Base-by-base conservation (phyloP, 1,140 invertebrate species). In the Microplitis demolitor region DNA sequence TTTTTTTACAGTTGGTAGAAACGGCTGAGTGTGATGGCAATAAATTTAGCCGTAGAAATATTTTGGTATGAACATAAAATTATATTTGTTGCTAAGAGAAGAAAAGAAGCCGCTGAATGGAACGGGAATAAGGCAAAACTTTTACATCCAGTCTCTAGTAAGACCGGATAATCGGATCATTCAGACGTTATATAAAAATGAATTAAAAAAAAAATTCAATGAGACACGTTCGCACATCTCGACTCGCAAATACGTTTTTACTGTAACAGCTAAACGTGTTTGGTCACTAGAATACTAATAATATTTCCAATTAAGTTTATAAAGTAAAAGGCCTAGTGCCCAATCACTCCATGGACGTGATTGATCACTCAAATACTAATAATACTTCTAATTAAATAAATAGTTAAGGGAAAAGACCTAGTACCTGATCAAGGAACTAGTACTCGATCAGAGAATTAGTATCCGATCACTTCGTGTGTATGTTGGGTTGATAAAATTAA, bases 111-210 rank as follows among this genome's bases (percentile, higher is more conserved):
- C 39, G 11, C 6, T 45, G 39, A 45, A 45, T 8, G 11, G 39
- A 11, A 45, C 1, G 39, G 6, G 39, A 45, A 45, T 11, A n/a
- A 11, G 79, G 79, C 79, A 73, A 82, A 83, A 83, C 78, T 82
- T 83, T 79, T 78, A 4, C 82, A 39, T 56, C 74, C 45, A 5
- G 75, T 76, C 74, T 76, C 69, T 79, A 34, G 72, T 80, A 82
- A 82, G 77, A 79, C 79, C 76, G 71, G 78, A 76, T 82, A 81
- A 83, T 81, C 80, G 73, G 77, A 84, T 84, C 77, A 82, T 79
- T 76, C 76, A 45, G 74, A 62, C 39, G 66, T 78, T 75, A 53
- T 66, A 56, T 73, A 75, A 77, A 79, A 80, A 76, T 68, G 54
- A 67, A 66, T 60, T 58, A 61, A 66, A 66, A 75, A 75, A 72